Base-by-base conservation (phyloP, 2,797 vertebrate species). In the Taeniopygia guttata region DNA sequence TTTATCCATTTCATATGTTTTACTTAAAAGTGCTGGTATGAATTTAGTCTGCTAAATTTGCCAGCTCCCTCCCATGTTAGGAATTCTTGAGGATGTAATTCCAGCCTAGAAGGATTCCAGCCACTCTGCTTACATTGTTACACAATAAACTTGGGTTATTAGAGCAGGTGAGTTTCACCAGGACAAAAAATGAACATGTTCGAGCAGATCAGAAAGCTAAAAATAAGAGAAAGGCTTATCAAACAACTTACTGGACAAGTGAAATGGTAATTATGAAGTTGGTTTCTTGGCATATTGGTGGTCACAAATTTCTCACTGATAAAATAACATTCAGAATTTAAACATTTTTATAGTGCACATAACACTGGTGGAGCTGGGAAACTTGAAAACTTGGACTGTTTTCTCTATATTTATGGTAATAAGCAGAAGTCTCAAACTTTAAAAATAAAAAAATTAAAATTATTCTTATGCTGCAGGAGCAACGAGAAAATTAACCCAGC, bases 21-120 rank as follows among this genome's bases (percentile, higher is more conserved):
- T 34, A 74, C 84, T 94, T 93, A 77, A 74, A 93, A 90, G 48
- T 87, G 67, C 45, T 94, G 80, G 45, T 95, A 68, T 55, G 58
- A 68, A 86, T 94, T 95, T 94, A 75, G 49, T 55, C 67, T 78
- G 60, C 60, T 93, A 38, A 51, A 89, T 89, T 74, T 87, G 62
- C 89, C 68, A 68, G 32, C 42, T 95, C 43, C 16, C 38, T 89
- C 38, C 62, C 67, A 27, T 63, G 49, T 83, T 87, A 84, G 51
- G 64, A 89, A 77, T 92, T 94, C 42, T 25, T 58, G 54, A 73
- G 84, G 18, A 66, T 89, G 36, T 69, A 73, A 70, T 87, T 89
- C 60, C 64, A 83, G 55, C 68, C 60, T 74, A 64, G 51, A 62
- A 91, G 49, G 78, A 59, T 29, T 89, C 30, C 52, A 70, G 56